Percentiles rank a stretch among this genome's conserved stretches.
Evolutionary conservation across 2,113 vertebrate species (phyloP).

Genomic region (Myocastor coypus): DNA sequence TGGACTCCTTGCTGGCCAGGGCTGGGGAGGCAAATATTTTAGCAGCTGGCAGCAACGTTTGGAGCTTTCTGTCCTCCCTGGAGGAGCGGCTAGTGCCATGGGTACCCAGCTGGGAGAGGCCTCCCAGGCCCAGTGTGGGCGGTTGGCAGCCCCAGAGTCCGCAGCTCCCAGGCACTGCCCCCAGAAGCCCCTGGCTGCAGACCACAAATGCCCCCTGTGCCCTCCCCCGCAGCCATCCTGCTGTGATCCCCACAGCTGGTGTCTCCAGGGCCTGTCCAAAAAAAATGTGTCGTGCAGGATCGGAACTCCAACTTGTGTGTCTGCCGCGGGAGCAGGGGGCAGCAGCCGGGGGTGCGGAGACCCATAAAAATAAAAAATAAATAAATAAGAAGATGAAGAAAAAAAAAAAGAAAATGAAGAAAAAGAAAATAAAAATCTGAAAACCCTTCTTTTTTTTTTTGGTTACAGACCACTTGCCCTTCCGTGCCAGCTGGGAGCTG

Average conservation of each 20-base stretch:
- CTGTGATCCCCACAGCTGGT: conserved; percentile 89
- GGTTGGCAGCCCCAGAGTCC: conserved; percentile 27
- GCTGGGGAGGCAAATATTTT: conserved; percentile 71
- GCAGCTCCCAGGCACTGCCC: conserved; percentile 86
- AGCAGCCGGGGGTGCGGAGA: neutral
- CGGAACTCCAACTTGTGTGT: conserved; percentile 86
- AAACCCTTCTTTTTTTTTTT: conserved; percentile 81
- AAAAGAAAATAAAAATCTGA: conserved; percentile 43
- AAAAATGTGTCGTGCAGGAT: conserved; percentile 83
- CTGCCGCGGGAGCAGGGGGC: conserved; percentile 79
- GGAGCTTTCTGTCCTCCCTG: conserved; percentile 82
- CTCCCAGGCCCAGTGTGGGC: conserved; percentile 86
- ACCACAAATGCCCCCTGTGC: conserved; percentile 91
- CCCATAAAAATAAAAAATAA: conserved; percentile 48
- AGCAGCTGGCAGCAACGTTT: conserved; percentile 74
- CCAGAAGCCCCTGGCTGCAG: conserved; percentile 87
- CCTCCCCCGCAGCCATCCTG: conserved; percentile 88
- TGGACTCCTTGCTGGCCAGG: conserved; percentile 43
- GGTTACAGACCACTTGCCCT: conserved; percentile 86
- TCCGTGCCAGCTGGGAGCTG: conserved; percentile 87
- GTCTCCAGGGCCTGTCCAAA: conserved; percentile 84
- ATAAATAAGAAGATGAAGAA: too few species aligned
- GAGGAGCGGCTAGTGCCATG: conserved; percentile 81
- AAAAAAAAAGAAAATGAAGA: neutral
- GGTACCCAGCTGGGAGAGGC: conserved; percentile 83